These are phyloP conservation scores for Falco berigora DNA, from an alignment of 2,797 vertebrate genomes.

Conservation along the genomic window DNA sequence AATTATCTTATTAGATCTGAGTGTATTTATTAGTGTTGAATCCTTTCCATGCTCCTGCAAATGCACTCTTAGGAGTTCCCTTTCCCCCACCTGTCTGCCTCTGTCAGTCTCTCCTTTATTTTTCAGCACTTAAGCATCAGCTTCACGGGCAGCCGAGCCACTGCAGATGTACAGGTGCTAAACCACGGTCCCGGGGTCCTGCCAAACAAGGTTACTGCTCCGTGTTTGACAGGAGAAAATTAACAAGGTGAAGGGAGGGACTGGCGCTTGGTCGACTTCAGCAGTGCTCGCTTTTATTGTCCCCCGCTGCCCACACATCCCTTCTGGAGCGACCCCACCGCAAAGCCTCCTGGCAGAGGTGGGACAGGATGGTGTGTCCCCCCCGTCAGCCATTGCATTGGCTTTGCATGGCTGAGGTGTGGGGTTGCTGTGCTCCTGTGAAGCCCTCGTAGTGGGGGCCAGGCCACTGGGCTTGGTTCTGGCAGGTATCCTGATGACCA, in stretches of 20 bases:
- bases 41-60: not conserved
- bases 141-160: not conserved
- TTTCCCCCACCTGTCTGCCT: not conserved
- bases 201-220: not conserved
- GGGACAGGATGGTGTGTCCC: not conserved
- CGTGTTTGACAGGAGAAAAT: not conserved
- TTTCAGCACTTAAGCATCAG: not conserved
- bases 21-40: not conserved
- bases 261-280: not conserved
- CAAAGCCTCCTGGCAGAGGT: not conserved
- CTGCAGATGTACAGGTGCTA: not conserved
- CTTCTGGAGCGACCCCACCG: not conserved
- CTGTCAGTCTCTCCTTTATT: not conserved
- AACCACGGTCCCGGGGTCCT: not conserved
- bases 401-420: not conserved
- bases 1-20: not conserved
- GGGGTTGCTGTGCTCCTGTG: not conserved
- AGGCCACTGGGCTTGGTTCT: not conserved
- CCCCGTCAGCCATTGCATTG: rapidly evolving
- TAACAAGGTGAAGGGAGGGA: not conserved
- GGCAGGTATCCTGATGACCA: not conserved
- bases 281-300: not conserved
- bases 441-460: rapidly evolving
- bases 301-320: not conserved
- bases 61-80: not conserved